These are phyloP conservation scores for Scomberomorus guttatus DNA, from an alignment of 2,797 vertebrate genomes.

Conservation along the genomic window DNA sequence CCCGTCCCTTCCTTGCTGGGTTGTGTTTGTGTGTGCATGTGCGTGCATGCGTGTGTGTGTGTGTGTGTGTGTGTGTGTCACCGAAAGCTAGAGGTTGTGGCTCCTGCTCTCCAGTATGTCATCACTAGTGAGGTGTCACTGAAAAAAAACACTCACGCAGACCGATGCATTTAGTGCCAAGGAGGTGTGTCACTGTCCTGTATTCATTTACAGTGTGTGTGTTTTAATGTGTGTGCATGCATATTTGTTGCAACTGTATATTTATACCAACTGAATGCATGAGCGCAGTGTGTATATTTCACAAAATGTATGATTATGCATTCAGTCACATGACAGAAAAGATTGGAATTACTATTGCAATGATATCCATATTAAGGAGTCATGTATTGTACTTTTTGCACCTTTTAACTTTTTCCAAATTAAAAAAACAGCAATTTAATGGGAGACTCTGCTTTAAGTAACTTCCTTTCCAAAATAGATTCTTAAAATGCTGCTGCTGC, in stretches of 20 bases:
- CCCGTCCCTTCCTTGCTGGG: constrained; percentile 77
- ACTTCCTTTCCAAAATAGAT: background rate
- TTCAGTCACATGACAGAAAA: background rate
- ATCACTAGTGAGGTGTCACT: constrained; percentile 66
- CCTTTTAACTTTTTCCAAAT: background rate
- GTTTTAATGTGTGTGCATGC: constrained; percentile 23
- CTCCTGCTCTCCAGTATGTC: constrained; percentile 70
- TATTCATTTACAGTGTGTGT: constrained; percentile 43
- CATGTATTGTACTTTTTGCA: background rate
- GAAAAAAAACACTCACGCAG: constrained; percentile 54
- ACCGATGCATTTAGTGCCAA: constrained; percentile 34
- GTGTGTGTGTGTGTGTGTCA: constrained; percentile 29
- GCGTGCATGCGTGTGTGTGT: constrained; percentile 41
- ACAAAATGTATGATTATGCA: background rate
- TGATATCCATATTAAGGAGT: background rate
- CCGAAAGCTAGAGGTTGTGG: constrained; percentile 45
- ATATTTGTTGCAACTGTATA: constrained; percentile 8
- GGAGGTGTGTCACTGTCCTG: constrained; percentile 42
- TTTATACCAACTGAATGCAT: constrained; percentile 21
- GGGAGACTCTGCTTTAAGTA: background rate
- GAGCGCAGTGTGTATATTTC: background rate
- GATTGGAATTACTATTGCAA: background rate
- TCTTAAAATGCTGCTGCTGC: no score
- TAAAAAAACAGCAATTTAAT: background rate
- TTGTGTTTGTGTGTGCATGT: constrained; percentile 35